Evolutionary conservation across 2,113 vertebrate genomes (phyloP), one percentile per base, ranked within the genome.

Genomic region (Oreochromis aureus): DNA sequence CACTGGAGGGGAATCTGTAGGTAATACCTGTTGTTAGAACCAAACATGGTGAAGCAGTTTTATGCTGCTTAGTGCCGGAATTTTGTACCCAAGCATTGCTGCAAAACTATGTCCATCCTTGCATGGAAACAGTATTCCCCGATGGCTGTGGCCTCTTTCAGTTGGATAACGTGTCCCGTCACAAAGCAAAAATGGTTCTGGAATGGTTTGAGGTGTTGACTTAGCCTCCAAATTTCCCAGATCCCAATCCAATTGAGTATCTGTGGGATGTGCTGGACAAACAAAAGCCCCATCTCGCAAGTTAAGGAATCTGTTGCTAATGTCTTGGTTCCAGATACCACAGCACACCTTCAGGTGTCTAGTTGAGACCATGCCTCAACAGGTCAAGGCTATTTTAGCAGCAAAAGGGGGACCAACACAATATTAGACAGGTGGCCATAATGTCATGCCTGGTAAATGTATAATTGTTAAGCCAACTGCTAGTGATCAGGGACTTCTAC

Each of bases 241-340:
- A 2, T 61, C 58, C 30, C 15, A 10, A 0, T 6, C 8, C 30
- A 61, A 61, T 18, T 8, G 5, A 18, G 30, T 1, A 34, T 6
- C 15, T 32, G 8, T 61, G 58, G 58, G 58, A 34, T 61, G 58
- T 6, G 15, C 8, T 61, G 27, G 30, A 61, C 27, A 61, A 61
- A 61, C 8, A 1, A 8, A 32, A 6, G 0, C 19, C 19, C 11
- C 3, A 36, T 32, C 18, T 36, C 6, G 3, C 18, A 66, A 66
- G 3, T 36, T 66, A 36, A 66, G 18, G 4, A 3, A 36, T n/a
- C 10, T 66, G 32, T 12, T 66, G 18, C 32, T 36, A 66, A 66
- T 32, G 1, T 66, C 32, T 2, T 66, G 10, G 61, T 36, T 36
- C 18, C 16, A 63, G 59, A 63, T 63, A 36, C 30, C 59, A 63